These are phyloP conservation scores for Calliphora vomitoria DNA, from an alignment of 2,888 invertebrate genomes.

Conservation along the genomic window DNA sequence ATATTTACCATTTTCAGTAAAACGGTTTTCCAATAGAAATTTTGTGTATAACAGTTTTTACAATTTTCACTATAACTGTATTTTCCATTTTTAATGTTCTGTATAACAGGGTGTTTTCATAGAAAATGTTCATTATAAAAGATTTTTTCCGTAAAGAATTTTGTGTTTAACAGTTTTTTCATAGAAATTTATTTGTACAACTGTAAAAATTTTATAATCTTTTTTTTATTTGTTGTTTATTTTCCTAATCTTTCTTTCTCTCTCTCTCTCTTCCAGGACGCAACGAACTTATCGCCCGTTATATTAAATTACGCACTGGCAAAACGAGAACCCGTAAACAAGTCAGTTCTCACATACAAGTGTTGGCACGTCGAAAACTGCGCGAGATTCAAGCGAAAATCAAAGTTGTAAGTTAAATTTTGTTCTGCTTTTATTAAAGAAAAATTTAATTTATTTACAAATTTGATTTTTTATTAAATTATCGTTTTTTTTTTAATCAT, in stretches of 20 bases:
- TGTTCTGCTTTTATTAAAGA: background rate
- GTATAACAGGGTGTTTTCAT: no score
- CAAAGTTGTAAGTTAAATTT: constrained; percentile 92
- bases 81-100: no score
- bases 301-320: constrained; percentile 99
- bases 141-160: no score
- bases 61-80: no score
- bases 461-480: constrained; percentile 19
- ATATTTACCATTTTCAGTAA: no score
- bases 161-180: no score
- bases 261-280: constrained; percentile 90
- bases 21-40: no score
- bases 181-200: no score
- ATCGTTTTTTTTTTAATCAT: constrained; percentile 25
- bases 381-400: constrained; percentile 99
- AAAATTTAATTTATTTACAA: constrained; percentile 14
- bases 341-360: constrained; percentile 99
- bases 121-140: no score
- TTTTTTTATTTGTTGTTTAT: constrained; percentile 9
- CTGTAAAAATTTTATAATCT: constrained; percentile 26
- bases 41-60: no score
- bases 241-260: constrained; percentile 48
- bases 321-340: constrained; percentile 99
- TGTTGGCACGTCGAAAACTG: constrained; percentile 98
- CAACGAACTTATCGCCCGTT: constrained; percentile 99